Conservation (phyloP, 2,113 vertebrate genomes). For the Rhinolophus ferrumequinum region DNA sequence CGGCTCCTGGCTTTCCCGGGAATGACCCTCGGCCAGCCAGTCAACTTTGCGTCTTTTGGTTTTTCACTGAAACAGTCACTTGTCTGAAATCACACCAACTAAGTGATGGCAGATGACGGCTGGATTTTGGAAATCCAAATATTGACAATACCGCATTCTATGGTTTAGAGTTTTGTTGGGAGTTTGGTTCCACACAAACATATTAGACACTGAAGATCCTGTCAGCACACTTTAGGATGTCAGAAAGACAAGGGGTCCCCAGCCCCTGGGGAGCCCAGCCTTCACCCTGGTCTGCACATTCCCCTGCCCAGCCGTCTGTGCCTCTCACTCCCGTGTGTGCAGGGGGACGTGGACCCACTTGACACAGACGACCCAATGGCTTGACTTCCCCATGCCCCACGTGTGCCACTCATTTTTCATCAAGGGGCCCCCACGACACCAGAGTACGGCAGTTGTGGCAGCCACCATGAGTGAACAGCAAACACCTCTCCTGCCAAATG, state of each 20-base stretch:
- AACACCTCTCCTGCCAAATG: background rate
- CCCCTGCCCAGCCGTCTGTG: rapidly evolving
- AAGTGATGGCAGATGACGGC: rapidly evolving
- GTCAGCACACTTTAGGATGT: background rate
- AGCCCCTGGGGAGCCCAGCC: rapidly evolving
- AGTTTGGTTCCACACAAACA: background rate
- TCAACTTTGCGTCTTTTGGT: background rate
- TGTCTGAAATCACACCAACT: background rate
- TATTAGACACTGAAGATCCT: rapidly evolving
- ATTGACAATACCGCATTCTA: rapidly evolving
- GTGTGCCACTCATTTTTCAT: rapidly evolving
- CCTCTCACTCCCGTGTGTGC: background rate
- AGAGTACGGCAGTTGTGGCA: rapidly evolving
- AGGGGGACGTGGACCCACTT: background rate
- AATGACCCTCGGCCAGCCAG: background rate
- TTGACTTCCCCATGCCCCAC: rapidly evolving
- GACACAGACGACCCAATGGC: rapidly evolving
- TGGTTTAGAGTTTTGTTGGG: background rate
- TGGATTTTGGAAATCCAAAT: background rate
- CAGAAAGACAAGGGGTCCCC: background rate
- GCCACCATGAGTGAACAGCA: rapidly evolving
- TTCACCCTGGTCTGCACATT: background rate
- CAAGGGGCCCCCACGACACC: background rate
- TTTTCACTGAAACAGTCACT: background rate
- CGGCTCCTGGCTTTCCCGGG: background rate